These are phyloP conservation scores for Alexandromys oeconomus DNA, from an alignment of 2,797 vertebrate species.

Conservation along the genomic window DNA sequence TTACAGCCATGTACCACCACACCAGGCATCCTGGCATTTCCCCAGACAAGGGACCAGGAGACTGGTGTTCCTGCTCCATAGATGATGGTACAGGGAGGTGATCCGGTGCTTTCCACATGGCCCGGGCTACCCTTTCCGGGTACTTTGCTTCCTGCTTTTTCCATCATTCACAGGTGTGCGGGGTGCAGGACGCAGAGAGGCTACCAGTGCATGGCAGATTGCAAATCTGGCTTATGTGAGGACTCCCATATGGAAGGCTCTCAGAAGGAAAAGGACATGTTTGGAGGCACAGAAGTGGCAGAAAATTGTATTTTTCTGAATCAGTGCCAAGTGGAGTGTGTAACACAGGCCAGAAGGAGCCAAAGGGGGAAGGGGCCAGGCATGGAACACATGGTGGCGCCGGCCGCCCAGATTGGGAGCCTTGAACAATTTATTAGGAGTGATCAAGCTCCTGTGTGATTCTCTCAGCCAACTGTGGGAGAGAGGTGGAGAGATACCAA, in stretches of 20 bases:
- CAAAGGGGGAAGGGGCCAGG: neutral
- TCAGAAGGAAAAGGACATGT: neutral
- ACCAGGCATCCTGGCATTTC: neutral
- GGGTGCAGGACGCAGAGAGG: neutral
- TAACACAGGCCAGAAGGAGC: neutral
- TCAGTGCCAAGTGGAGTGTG: neutral
- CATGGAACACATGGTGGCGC: neutral
- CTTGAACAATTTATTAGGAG: neutral
- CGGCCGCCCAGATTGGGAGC: neutral
- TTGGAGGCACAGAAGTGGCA: neutral
- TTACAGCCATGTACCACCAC: neutral
- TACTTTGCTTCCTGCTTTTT: neutral
- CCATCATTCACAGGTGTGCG: neutral
- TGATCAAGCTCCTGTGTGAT: neutral
- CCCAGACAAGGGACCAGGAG: neutral
- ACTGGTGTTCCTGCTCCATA: neutral
- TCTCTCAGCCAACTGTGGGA: neutral
- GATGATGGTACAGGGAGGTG: neutral
- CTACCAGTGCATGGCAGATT: fast-evolving
- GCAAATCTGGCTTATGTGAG: neutral
- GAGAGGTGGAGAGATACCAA: neutral
- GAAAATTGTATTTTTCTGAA: neutral
- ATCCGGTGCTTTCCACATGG: neutral
- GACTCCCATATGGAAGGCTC: neutral
- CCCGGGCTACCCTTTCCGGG: neutral